Percentiles rank a stretch among this genome's conserved stretches.
These are phyloP conservation scores for Arizona elegans DNA, from an alignment of 2,113 vertebrate species.

Conservation along the genomic window DNA sequence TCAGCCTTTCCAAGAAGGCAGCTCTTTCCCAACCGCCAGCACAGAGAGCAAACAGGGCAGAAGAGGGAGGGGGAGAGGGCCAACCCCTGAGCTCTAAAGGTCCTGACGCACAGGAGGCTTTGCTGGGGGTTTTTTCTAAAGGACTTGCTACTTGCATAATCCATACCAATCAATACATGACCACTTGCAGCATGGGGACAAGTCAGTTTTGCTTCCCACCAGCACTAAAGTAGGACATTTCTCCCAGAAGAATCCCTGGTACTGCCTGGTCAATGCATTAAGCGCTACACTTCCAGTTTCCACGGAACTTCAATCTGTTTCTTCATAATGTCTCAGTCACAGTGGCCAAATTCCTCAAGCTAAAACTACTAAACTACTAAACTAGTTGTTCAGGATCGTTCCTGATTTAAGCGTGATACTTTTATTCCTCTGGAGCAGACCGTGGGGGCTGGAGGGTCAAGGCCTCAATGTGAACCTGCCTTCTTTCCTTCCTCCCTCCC, in stretches of 20 bases:
- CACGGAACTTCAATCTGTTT: background rate
- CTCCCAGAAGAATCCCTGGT: background rate
- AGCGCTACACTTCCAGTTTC: background rate
- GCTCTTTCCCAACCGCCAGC: constrained; percentile 15
- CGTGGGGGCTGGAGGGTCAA: background rate
- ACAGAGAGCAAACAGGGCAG: constrained; percentile 36
- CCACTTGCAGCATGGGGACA: background rate
- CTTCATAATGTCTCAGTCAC: constrained; percentile 16
- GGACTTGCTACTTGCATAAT: background rate
- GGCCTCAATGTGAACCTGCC: constrained; percentile 23
- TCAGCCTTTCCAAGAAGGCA: constrained; percentile 44
- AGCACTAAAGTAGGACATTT: background rate
- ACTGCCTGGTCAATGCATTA: background rate
- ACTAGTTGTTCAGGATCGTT: constrained; percentile 43
- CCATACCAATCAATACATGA: background rate
- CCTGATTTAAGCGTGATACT: constrained; percentile 39
- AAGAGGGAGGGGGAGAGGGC: background rate
- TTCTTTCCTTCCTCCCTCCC: too few relatives aligned
- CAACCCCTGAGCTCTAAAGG: fast-evolving
- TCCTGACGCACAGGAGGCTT: constrained; percentile 6
- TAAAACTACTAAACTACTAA: too few relatives aligned
- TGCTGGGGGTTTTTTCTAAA: background rate
- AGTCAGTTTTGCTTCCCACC: background rate
- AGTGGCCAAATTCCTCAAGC: constrained; percentile 15
- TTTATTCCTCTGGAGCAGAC: constrained; percentile 49